Conservation (phyloP, 2,113 vertebrate genomes). For the Nanger granti region DNA sequence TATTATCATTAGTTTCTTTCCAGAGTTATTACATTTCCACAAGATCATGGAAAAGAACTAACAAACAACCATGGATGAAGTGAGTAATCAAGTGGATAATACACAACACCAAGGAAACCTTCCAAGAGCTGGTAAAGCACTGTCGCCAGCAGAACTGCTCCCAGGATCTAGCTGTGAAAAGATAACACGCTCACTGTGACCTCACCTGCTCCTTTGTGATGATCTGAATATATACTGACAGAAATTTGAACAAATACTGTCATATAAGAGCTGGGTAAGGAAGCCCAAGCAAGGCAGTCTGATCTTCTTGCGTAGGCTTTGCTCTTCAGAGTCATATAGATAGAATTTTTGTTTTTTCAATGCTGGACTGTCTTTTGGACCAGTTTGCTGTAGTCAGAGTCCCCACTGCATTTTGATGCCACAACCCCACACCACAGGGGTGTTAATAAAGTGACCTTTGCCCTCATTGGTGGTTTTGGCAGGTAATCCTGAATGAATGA, state of each 20-base stretch:
- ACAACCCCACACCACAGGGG: neutral
- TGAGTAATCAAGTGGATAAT: neutral
- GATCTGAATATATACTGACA: neutral
- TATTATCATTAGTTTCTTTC: neutral
- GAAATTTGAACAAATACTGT: neutral
- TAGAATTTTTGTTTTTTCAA: neutral
- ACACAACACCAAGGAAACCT: neutral
- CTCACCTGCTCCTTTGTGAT: neutral
- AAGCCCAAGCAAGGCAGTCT: neutral
- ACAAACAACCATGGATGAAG: neutral
- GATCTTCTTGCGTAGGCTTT: neutral
- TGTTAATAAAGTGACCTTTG: neutral
- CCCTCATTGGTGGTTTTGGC: neutral
- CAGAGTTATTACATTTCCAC: neutral
- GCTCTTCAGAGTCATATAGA: neutral
- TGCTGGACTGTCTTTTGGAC: neutral
- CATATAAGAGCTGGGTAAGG: neutral
- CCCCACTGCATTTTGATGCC: neutral
- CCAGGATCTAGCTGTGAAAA: neutral
- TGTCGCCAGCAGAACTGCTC: neutral
- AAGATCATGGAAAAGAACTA: neutral
- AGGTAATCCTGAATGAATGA: neutral
- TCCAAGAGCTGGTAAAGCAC: neutral
- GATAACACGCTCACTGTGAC: neutral
- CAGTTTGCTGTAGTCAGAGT: neutral